A percentile compares a stretch with the other conserved stretches of the same genome.
Conservation (phyloP, 1,140 invertebrate species). For the silkworm (Bombyx mori) region DNA sequence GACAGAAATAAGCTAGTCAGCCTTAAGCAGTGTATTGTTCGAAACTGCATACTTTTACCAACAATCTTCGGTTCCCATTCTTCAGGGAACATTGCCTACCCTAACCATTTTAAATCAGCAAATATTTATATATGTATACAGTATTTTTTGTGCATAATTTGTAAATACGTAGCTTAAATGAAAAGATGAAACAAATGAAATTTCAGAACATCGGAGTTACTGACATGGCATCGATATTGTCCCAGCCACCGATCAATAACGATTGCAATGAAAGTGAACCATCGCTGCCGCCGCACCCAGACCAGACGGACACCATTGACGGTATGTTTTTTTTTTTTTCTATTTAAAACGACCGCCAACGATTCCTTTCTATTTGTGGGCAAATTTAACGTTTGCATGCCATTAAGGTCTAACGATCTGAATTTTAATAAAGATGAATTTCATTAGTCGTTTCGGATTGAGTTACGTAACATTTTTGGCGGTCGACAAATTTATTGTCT, state of each 20-base stretch:
- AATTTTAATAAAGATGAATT: slow-evolving; percentile 8
- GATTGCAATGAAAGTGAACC: slow-evolving; percentile 67
- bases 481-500: background rate
- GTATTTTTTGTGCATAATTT: background rate
- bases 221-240: slow-evolving; percentile 65
- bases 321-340: slow-evolving; percentile 59
- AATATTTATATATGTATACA: no score
- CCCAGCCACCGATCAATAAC: slow-evolving; percentile 60
- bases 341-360: slow-evolving; percentile 6
- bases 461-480: slow-evolving; percentile 11
- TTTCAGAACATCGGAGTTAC: slow-evolving; percentile 58
- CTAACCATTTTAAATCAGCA: no score
- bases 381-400: slow-evolving; percentile 2
- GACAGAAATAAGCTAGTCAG: no score
- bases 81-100: no score
- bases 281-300: slow-evolving; percentile 69
- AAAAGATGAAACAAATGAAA: background rate
- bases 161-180: background rate
- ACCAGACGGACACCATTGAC: slow-evolving; percentile 74
- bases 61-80: no score
- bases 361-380: slow-evolving; percentile 2
- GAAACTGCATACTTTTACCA: no score
- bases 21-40: no score
- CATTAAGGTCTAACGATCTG: slow-evolving; percentile 3
- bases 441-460: slow-evolving; percentile 2